These are phyloP conservation scores for Holacanthella duospinosa DNA, from an alignment of 2,888 invertebrate species.

Conservation along the genomic window DNA sequence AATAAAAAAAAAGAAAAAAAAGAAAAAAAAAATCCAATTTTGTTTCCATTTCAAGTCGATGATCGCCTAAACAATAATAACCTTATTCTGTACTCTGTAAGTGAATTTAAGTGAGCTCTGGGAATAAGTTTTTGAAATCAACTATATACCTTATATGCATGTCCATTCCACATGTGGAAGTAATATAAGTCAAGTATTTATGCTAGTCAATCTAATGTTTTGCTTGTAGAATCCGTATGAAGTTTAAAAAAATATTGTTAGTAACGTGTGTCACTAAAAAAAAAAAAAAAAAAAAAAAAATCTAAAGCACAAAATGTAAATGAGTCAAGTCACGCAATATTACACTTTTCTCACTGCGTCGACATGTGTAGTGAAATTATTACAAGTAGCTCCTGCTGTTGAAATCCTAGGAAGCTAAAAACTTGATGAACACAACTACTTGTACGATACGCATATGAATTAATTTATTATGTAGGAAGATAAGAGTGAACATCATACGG, in stretches of 20 bases:
- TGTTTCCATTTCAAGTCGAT: conserved; percentile 4
- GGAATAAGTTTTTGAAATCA: neutral
- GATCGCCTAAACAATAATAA: conserved; percentile 1
- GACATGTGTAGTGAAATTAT: neutral
- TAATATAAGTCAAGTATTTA: neutral
- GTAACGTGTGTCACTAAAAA: neutral
- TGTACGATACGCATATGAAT: too few species aligned
- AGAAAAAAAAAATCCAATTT: conserved; percentile 2
- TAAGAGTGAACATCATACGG: too few species aligned
- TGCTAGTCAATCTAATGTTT: neutral
- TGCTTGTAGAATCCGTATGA: neutral
- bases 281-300: too few species aligned
- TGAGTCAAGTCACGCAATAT: conserved; percentile 21
- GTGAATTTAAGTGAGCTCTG: neutral
- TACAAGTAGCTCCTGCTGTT: neutral
- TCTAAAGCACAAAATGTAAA: conserved; percentile 15
- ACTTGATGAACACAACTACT: neutral
- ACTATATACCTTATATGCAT: neutral
- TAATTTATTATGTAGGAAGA: too few species aligned
- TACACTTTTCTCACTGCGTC: conserved; percentile 6
- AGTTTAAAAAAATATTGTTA: neutral
- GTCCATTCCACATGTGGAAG: neutral
- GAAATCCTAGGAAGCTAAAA: conserved; percentile 1
- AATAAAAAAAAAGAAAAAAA: too few species aligned
- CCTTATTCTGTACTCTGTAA: neutral